These are phyloP conservation scores for Drosophila paracracens DNA, from an alignment of 2,888 invertebrate genomes.

Conservation along the genomic window DNA sequence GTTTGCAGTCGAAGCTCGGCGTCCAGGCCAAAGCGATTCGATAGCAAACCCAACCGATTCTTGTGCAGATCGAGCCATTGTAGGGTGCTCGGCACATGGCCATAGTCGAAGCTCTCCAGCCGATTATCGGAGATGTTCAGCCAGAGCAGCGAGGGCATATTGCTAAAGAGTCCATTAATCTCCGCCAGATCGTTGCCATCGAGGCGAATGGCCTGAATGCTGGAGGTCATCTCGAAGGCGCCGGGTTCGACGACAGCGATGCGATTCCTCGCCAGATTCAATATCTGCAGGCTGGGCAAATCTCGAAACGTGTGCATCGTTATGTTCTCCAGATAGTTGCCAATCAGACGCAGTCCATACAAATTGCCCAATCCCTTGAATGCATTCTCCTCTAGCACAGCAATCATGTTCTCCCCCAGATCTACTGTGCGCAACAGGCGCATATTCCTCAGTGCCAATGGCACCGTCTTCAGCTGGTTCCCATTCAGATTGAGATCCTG, in stretches of 20 bases:
- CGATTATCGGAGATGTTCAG: slow-evolving; percentile 96
- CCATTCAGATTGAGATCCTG: slow-evolving; percentile 96
- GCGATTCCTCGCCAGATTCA: slow-evolving; percentile 95
- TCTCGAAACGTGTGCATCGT: slow-evolving; percentile 92
- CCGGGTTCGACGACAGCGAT: slow-evolving; percentile 91
- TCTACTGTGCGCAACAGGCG: slow-evolving; percentile 94
- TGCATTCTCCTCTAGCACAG: slow-evolving; percentile 91
- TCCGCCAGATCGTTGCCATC: slow-evolving; percentile 94
- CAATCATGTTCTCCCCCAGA: slow-evolving; percentile 95
- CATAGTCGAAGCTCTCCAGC: slow-evolving; percentile 95
- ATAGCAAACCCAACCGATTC: slow-evolving; percentile 92
- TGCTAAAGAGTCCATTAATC: slow-evolving; percentile 93
- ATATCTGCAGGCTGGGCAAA: slow-evolving; percentile 92
- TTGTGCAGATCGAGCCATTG: slow-evolving; percentile 96
- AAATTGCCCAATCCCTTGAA: slow-evolving; percentile 94
- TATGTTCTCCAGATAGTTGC: slow-evolving; percentile 93
- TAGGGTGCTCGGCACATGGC: slow-evolving; percentile 91
- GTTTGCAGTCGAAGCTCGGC: slow-evolving; percentile 91
- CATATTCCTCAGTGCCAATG: slow-evolving; percentile 93
- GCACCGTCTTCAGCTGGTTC: slow-evolving; percentile 92
- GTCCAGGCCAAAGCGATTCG: slow-evolving; percentile 90
- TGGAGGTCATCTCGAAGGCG: slow-evolving; percentile 91
- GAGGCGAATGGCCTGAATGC: slow-evolving; percentile 93
- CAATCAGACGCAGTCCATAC: slow-evolving; percentile 94
- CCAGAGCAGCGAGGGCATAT: slow-evolving; percentile 93